Evolutionary conservation across 2,797 vertebrate species (phyloP).

Genomic region (Menidia menidia): DNA sequence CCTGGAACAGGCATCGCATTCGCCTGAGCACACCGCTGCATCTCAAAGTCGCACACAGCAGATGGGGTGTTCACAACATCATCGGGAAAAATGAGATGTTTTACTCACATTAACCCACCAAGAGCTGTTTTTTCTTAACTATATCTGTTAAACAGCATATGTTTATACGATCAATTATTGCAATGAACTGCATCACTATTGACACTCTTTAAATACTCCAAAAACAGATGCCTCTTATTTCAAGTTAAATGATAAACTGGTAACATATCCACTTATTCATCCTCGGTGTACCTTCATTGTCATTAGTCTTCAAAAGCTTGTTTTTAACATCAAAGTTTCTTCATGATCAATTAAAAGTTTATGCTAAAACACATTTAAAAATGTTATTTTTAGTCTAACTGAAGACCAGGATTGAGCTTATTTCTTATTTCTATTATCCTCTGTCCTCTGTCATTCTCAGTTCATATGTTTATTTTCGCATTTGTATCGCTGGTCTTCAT

Average conservation of each 20-base stretch:
- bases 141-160: too few species aligned
- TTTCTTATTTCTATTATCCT: neutral
- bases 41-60: constrained; percentile 40
- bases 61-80: constrained; percentile 53
- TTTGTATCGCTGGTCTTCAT: neutral
- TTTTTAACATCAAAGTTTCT: too few species aligned
- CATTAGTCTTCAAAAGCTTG: too few species aligned
- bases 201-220: neutral
- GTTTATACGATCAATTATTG: too few species aligned
- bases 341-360: constrained; percentile 26
- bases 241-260: constrained; percentile 48
- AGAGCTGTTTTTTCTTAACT: neutral
- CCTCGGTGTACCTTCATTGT: neutral
- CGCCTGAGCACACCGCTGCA: constrained; percentile 34
- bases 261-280: constrained; percentile 31
- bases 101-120: constrained; percentile 43
- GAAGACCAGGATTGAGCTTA: neutral
- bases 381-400: neutral
- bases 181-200: too few species aligned
- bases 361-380: constrained; percentile 21
- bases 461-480: neutral
- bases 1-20: constrained; percentile 55
- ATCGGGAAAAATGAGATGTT: constrained; percentile 30
- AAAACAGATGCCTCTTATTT: neutral
- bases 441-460: neutral